Percentiles rank a stretch among this genome's conserved stretches.
Evolutionary conservation across 2,888 invertebrate genomes (phyloP).

Genomic region (Rhodophaea formosa): DNA sequence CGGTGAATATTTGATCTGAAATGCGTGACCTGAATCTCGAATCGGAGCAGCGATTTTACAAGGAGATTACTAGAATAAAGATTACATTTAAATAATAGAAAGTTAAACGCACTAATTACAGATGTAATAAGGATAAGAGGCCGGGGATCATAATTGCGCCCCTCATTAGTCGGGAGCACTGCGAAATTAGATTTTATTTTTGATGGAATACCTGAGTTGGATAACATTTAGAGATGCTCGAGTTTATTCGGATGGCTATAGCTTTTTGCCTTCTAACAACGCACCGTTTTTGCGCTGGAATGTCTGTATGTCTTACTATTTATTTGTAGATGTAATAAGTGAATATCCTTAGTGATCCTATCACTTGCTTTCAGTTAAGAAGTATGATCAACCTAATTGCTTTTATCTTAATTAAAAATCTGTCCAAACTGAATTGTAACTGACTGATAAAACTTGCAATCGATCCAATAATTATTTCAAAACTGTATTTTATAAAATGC

Average conservation of each 20-base stretch:
- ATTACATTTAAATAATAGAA: slow-evolving; percentile 15
- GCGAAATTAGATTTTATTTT: slow-evolving; percentile 58
- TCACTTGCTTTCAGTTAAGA: too few species aligned
- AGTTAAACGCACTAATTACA: slow-evolving; percentile 45
- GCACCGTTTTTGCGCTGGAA: too few species aligned
- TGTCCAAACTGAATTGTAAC: too few species aligned
- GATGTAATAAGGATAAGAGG: slow-evolving; percentile 48
- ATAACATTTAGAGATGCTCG: slow-evolving; percentile 6
- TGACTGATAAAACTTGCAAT: too few species aligned
- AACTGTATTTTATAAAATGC: too few species aligned
- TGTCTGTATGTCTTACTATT: too few species aligned
- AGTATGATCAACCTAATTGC: too few species aligned
- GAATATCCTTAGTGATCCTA: too few species aligned
- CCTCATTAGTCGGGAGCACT: slow-evolving; percentile 53
- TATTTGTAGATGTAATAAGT: too few species aligned
- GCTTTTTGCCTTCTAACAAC: too few species aligned
- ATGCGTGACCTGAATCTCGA: slow-evolving; percentile 36
- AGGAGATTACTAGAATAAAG: not conserved
- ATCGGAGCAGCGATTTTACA: not conserved
- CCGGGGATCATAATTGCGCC: slow-evolving; percentile 57
- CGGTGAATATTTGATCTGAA: slow-evolving; percentile 48
- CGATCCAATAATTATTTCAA: too few species aligned
- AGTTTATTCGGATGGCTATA: not conserved
- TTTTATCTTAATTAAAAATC: too few species aligned
- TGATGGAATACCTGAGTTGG: slow-evolving; percentile 41